These are phyloP conservation scores for Rallus limicola DNA, from an alignment of 2,113 vertebrate genomes.

Conservation along the genomic window DNA sequence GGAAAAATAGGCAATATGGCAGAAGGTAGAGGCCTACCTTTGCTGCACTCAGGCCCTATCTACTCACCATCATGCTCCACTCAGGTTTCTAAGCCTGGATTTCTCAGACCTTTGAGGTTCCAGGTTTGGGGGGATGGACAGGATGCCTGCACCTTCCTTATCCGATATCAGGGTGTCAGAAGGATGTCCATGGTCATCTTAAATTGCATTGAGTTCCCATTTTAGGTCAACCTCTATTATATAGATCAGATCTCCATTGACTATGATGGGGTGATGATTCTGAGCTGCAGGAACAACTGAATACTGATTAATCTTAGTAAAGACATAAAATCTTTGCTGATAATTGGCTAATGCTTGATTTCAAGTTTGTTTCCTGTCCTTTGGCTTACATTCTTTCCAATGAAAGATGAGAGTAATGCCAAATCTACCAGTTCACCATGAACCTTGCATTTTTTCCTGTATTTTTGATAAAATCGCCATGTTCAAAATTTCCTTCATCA, in stretches of 20 bases:
- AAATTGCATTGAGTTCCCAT: neutral
- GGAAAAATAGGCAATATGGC: neutral
- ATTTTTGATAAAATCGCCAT: neutral
- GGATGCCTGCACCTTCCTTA: neutral
- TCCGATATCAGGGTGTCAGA: neutral
- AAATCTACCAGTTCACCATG: neutral
- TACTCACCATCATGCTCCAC: neutral
- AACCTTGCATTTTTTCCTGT: neutral
- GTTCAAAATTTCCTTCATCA: neutral
- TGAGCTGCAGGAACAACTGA: neutral
- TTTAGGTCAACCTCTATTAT: neutral
- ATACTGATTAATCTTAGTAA: neutral
- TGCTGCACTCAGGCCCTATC: neutral
- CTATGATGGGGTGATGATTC: fast-evolving
- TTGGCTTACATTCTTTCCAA: neutral
- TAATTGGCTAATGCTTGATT: neutral
- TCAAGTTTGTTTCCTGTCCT: neutral
- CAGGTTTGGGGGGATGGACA: neutral
- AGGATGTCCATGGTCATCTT: neutral
- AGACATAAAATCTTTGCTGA: neutral
- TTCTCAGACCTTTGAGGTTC: neutral
- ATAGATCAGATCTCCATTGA: neutral
- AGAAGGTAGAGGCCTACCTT: neutral
- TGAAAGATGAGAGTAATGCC: neutral
- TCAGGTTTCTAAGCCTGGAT: neutral